These are phyloP conservation scores for Pemphigus obesinymphae DNA, from an alignment of 1,140 invertebrate genomes.

Conservation along the genomic window DNA sequence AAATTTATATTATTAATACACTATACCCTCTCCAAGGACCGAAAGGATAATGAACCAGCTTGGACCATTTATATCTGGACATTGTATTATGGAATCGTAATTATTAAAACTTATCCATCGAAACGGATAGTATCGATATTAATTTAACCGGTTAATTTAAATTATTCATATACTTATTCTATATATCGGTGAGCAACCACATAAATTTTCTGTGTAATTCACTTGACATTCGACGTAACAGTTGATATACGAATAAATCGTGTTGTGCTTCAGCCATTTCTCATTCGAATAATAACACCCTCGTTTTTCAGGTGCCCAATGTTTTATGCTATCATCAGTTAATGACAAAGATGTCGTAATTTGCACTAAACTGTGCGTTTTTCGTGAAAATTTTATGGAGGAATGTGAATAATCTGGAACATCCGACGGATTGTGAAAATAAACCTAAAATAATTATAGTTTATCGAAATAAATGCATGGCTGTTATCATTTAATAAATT, in stretches of 20 bases:
- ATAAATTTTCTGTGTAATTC: neutral
- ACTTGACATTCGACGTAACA: constrained; percentile 27
- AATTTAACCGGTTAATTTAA: no score
- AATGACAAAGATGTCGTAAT: neutral
- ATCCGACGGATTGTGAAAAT: constrained; percentile 19
- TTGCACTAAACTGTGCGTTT: neutral
- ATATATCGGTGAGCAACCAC: neutral
- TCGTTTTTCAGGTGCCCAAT: constrained; percentile 9
- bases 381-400: neutral
- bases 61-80: no score
- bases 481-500: no score
- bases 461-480: no score
- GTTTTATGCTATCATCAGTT: neutral
- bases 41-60: no score
- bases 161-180: neutral
- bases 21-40: no score
- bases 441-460: neutral
- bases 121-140: no score
- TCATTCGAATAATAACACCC: constrained; percentile 22
- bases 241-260: constrained; percentile 5
- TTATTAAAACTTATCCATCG: no score
- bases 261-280: neutral
- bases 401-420: constrained; percentile 19
- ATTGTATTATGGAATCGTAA: no score
- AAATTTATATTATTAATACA: no score